Conservation (phyloP, 2,113 vertebrate genomes). For the Meleagris gallopavo region DNA sequence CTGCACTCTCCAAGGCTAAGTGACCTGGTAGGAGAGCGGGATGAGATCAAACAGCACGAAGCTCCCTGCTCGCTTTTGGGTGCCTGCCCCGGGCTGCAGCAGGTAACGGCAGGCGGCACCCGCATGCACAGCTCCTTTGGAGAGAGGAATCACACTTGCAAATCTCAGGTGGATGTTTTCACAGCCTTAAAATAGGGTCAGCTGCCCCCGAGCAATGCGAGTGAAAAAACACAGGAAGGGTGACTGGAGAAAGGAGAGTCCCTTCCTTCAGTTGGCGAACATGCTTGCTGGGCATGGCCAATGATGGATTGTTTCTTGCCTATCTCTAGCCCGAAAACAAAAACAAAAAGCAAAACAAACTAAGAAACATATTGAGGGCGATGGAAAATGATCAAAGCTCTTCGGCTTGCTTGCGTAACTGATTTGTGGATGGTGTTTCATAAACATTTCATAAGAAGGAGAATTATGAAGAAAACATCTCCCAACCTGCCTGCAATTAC, state of each 20-base stretch:
- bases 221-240: conserved; percentile 37
- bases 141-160: conserved; percentile 8
- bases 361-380: conserved; percentile 73
- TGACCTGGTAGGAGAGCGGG: fast-evolving
- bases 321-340: conserved; percentile 23
- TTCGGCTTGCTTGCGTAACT: conserved; percentile 78
- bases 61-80: background rate
- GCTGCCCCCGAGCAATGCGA: background rate
- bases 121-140: background rate
- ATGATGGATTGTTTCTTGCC: conserved; percentile 52
- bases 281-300: background rate
- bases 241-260: conserved; percentile 32
- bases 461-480: conserved; percentile 84
- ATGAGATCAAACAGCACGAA: fast-evolving
- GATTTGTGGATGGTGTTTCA: conserved; percentile 86
- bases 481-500: conserved; percentile 87
- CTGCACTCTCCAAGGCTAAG: background rate
- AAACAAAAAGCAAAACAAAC: conserved; percentile 75
- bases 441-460: conserved; percentile 87
- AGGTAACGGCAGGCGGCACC: conserved; percentile 47
- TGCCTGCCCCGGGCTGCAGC: background rate
- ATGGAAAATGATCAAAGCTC: conserved; percentile 84
- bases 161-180: conserved; percentile 66
- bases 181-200: conserved; percentile 61
- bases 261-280: conserved; percentile 21